phyloP scores from a whole-genome alignment of 2,797 vertebrate species.

The Taenioides sp. region DNA sequence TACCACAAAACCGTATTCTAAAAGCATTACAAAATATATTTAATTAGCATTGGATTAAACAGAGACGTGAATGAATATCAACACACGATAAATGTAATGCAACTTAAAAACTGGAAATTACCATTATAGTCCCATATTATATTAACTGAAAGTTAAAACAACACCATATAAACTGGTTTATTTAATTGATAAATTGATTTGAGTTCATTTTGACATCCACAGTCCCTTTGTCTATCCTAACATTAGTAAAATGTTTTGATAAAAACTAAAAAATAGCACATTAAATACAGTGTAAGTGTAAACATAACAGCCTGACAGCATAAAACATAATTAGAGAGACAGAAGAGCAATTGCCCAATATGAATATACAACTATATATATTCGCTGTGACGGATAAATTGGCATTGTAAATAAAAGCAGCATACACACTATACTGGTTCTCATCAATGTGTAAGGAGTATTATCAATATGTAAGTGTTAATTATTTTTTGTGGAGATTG shows the following conservation, averaged over 20 bases:
- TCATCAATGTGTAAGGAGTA: background rate
- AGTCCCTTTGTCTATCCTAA: constrained; percentile 52
- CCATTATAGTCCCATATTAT: background rate
- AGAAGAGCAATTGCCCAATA: background rate
- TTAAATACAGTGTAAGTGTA: constrained; percentile 5
- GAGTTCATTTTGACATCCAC: constrained; percentile 1
- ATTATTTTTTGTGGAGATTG: background rate
- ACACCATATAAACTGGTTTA: background rate
- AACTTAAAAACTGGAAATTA: background rate
- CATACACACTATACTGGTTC: background rate
- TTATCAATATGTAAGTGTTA: background rate
- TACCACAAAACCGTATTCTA: background rate
- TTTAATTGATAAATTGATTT: background rate
- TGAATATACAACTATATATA: background rate
- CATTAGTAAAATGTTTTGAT: constrained; percentile 34
- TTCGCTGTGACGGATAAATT: background rate
- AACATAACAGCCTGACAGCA: background rate
- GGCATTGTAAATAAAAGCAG: background rate
- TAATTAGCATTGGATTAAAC: background rate
- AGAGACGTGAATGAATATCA: background rate
- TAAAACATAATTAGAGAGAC: constrained; percentile 4
- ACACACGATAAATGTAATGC: background rate
- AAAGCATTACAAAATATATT: background rate
- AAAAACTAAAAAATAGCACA: constrained; percentile 9
- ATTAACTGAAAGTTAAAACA: background rate